Base-by-base conservation (phyloP, 2,888 invertebrate genomes). In the Resseliella maxima region DNA sequence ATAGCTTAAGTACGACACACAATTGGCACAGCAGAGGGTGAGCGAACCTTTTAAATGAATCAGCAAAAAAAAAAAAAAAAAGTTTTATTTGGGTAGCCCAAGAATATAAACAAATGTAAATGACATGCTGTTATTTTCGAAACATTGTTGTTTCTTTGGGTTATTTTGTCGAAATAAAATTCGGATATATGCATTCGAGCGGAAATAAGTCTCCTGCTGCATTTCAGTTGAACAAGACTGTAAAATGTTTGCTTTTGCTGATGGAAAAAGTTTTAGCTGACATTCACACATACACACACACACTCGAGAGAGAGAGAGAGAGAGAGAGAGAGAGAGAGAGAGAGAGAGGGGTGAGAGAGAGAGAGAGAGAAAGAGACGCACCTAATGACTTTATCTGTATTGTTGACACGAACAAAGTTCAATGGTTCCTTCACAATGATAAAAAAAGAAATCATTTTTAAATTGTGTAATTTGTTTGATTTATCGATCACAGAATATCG, bases 141-240 rank as follows among this genome's bases (percentile, higher is more conserved):
- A 50, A 15, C 18, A 50, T 6, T 50, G 1, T 50, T 50, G 8
- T 18, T 50, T 50, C 46, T 50, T 2, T 50, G 15, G 46, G 18
- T 15, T 50, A 15, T 50, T 50, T 50, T 50, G 46, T 50, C 24
- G 6, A 8, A n/a, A 24, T 31, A 18, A 72, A 31, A 72, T 72
- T 72, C 31, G n/a, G 31, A 72, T 72, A 18, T 15, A 31, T 72
- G 72, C 72, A 72, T 2, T 72, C 72, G n/a, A 72, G 72, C 72
- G 31, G 72, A 72, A 72, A 72, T 72, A 2, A 72, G 15, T 72
- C 31, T 72, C 27, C n/a, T 72, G 24, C 59, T 59, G 59, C 59
- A 59, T 59, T 59, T 24, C 24, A 5, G n/a, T 59, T 2, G 46
- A 50, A 50, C 8, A 50, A 50, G 12, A 50, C 8, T 15, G 18